These are phyloP conservation scores for Channa striata DNA, from an alignment of 2,797 vertebrate genomes.

Conservation along the genomic window DNA sequence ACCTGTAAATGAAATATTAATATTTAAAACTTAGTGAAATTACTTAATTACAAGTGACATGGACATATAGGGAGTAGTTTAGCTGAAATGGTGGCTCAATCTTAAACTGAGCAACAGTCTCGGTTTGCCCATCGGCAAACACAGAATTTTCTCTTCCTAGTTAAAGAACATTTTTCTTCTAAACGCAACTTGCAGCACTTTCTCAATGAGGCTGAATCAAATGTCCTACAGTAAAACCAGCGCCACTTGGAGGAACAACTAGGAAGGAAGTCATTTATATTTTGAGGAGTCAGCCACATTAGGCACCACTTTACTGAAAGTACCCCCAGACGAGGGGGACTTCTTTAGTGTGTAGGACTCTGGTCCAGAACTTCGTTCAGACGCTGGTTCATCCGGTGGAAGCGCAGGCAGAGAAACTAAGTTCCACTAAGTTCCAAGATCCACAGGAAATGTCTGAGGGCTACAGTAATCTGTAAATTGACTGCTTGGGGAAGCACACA, in stretches of 20 bases:
- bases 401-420: too few relatives aligned
- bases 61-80: neutral
- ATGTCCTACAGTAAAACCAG: constrained; percentile 16
- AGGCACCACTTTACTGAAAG: too few relatives aligned
- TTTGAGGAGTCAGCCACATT: neutral
- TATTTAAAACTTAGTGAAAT: constrained; percentile 7
- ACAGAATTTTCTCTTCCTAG: constrained; percentile 59
- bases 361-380: too few relatives aligned
- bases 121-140: constrained; percentile 62
- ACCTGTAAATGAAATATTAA: constrained; percentile 32
- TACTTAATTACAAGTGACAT: constrained; percentile 10
- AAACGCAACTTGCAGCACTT: constrained; percentile 42
- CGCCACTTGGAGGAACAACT: constrained; percentile 4
- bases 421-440: too few relatives aligned
- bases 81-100: constrained; percentile 49
- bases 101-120: constrained; percentile 64
- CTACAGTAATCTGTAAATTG: too few relatives aligned
- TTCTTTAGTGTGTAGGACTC: too few relatives aligned
- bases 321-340: too few relatives aligned
- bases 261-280: constrained; percentile 14
- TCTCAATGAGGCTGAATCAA: constrained; percentile 19
- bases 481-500: too few relatives aligned
- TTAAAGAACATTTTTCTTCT: constrained; percentile 35
- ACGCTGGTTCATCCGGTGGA: too few relatives aligned
- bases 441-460: too few relatives aligned